Percentiles rank a stretch among this genome's conserved stretches.
Evolutionary conservation across 1,140 invertebrate species (phyloP).

Genomic region (Drosophila fuyamai): DNA sequence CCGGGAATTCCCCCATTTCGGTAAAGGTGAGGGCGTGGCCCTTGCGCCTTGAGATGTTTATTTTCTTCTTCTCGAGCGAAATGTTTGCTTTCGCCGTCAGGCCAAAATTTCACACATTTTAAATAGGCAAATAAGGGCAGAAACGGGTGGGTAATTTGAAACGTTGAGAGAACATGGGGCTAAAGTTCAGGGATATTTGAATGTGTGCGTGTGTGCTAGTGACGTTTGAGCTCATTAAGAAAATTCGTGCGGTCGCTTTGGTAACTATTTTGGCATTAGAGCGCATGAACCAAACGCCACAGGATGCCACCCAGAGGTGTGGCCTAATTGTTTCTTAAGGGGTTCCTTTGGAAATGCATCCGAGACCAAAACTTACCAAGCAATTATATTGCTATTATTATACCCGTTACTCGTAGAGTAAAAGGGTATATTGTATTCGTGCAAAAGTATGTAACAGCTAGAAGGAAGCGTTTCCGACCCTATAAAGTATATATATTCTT

Average conservation of each 20-base stretch:
- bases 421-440: no score
- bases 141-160: neutral
- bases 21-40: conserved; percentile 21
- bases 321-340: neutral
- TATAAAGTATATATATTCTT: no score
- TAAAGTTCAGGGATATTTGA: conserved; percentile 38
- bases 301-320: conserved; percentile 17
- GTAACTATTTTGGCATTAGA: conserved; percentile 60
- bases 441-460: no score
- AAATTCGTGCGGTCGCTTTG: conserved; percentile 72
- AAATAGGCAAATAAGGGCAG: conserved; percentile 12
- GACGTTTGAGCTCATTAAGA: conserved; percentile 71
- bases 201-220: conserved; percentile 35
- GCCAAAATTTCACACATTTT: conserved; percentile 58
- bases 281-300: conserved; percentile 11
- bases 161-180: conserved; percentile 12
- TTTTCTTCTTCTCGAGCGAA: conserved; percentile 32
- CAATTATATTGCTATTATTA: no score
- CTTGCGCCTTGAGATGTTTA: conserved; percentile 15
- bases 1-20: conserved; percentile 12
- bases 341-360: neutral
- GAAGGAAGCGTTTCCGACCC: no score
- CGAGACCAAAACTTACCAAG: neutral
- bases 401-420: no score
- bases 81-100: conserved; percentile 18